These are phyloP conservation scores for Naso thynnoides DNA, from an alignment of 2,797 vertebrate genomes.

Conservation along the genomic window DNA sequence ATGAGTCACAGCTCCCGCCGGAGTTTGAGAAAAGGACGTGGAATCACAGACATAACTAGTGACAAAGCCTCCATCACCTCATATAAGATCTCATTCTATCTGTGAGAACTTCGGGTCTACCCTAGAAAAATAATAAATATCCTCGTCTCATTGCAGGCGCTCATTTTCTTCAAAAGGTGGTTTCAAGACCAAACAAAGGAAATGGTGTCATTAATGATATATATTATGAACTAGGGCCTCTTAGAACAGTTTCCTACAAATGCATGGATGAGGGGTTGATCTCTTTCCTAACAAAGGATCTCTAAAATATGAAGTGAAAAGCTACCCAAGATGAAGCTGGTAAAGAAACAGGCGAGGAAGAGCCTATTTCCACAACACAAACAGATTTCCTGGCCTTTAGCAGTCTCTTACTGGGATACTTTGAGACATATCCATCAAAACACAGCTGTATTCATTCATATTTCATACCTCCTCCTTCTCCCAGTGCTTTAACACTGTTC, in stretches of 20 bases:
- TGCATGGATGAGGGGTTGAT: conserved; percentile 74
- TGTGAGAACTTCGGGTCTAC: conserved; percentile 80
- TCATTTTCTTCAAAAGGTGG: conserved; percentile 77
- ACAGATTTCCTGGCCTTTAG: conserved; percentile 86
- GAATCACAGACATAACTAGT: conserved; percentile 82
- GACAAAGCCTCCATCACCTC: conserved; percentile 84
- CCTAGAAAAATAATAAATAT: conserved; percentile 83
- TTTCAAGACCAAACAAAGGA: conserved; percentile 83
- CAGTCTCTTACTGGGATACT: conserved; percentile 86
- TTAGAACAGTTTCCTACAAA: conserved; percentile 74
- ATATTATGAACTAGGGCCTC: conserved; percentile 75
- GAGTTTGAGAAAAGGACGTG: conserved; percentile 78
- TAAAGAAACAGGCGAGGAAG: conserved; percentile 78
- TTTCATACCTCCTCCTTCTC: conserved; percentile 86
- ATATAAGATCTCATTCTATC: conserved; percentile 81
- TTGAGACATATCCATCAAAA: conserved; percentile 86
- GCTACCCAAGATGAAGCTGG: conserved; percentile 80
- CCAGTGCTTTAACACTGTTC: conserved; percentile 85
- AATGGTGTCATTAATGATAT: conserved; percentile 82
- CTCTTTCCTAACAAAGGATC: conserved; percentile 82
- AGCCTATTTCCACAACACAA: conserved; percentile 85
- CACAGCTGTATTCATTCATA: conserved; percentile 87
- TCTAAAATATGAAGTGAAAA: conserved; percentile 84
- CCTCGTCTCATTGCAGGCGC: conserved; percentile 59
- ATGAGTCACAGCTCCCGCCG: conserved; percentile 78